These are phyloP conservation scores for Diploscapter pachys DNA, from an alignment of 1,140 invertebrate species.

Conservation along the genomic window DNA sequence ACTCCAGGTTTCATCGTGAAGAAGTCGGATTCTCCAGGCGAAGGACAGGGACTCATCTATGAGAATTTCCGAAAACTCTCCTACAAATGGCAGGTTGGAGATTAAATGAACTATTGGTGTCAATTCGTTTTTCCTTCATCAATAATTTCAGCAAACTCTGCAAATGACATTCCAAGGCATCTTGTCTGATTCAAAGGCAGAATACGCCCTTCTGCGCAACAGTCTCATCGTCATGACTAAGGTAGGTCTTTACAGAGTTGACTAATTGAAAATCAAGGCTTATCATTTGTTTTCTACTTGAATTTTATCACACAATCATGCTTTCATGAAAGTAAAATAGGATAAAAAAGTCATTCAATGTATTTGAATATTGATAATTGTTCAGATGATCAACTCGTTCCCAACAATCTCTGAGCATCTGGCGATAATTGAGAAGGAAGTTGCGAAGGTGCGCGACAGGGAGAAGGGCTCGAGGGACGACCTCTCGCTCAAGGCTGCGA, in stretches of 20 bases:
- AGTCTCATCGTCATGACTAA: slow-evolving; percentile 23
- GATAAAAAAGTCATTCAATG: neutral
- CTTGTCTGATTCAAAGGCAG: slow-evolving; percentile 13
- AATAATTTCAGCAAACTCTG: too few species aligned
- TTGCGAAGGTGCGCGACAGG: slow-evolving; percentile 8
- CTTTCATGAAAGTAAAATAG: neutral
- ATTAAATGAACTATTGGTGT: neutral
- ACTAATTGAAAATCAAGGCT: too few species aligned
- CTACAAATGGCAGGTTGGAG: slow-evolving; percentile 16
- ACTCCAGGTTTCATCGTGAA: slow-evolving; percentile 9
- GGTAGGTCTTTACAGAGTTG: neutral
- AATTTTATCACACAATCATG: neutral
- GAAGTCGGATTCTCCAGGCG: slow-evolving; percentile 7
- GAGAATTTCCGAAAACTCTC: slow-evolving; percentile 16
- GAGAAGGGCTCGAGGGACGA: slow-evolving; percentile 30
- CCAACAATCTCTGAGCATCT: neutral
- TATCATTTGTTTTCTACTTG: slow-evolving; percentile 13
- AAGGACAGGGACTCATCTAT: neutral
- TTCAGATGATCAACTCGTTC: neutral
- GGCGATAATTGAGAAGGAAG: neutral
- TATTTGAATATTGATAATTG: neutral
- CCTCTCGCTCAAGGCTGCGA: slow-evolving; percentile 12
- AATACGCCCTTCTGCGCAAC: slow-evolving; percentile 21
- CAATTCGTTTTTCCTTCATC: neutral
- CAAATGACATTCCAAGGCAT: neutral